phyloP scores from a whole-genome alignment of 2,888 invertebrate genomes.

The Lomographa bimaculata region DNA sequence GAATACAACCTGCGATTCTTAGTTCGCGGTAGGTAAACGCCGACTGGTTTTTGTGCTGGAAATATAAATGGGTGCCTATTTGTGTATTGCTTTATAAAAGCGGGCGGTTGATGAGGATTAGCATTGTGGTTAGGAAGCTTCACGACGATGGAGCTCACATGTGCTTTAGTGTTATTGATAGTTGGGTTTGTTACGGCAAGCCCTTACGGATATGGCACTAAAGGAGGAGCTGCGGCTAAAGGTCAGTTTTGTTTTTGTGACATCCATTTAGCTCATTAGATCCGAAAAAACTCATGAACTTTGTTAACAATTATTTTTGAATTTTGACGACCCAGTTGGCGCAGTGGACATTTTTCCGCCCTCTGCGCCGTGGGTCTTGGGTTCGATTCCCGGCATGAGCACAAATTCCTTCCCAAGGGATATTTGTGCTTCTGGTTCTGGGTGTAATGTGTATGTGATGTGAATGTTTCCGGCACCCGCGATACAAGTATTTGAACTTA shows the following conservation, averaged over 20 bases:
- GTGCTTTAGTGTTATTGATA: slow-evolving; percentile 58
- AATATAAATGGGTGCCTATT: slow-evolving; percentile 65
- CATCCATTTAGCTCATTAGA: too few species aligned
- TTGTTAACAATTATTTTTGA: too few species aligned
- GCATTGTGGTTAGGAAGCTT: slow-evolving; percentile 72
- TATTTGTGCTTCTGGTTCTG: too few species aligned
- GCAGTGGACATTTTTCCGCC: too few species aligned
- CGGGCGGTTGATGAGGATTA: slow-evolving; percentile 55
- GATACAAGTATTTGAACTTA: too few species aligned
- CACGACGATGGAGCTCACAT: slow-evolving; percentile 70
- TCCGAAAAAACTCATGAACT: too few species aligned
- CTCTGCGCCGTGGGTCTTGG: too few species aligned
- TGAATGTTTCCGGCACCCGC: too few species aligned
- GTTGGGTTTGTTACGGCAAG: slow-evolving; percentile 55
- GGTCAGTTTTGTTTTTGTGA: slow-evolving; percentile 46
- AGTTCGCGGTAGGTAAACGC: slow-evolving; percentile 72
- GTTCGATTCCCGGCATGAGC: too few species aligned
- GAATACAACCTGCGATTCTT: slow-evolving; percentile 64
- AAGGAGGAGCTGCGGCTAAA: slow-evolving; percentile 64
- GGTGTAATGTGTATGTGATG: too few species aligned
- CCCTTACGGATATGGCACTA: slow-evolving; percentile 71
- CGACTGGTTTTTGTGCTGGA: slow-evolving; percentile 74
- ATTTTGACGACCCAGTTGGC: too few species aligned
- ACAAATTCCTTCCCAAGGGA: too few species aligned
- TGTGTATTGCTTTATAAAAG: slow-evolving; percentile 79